Evolutionary conservation across 2,113 vertebrate genomes (phyloP), one percentile per base, ranked within the genome.

Genomic region (Ramphastos sulfuratus): DNA sequence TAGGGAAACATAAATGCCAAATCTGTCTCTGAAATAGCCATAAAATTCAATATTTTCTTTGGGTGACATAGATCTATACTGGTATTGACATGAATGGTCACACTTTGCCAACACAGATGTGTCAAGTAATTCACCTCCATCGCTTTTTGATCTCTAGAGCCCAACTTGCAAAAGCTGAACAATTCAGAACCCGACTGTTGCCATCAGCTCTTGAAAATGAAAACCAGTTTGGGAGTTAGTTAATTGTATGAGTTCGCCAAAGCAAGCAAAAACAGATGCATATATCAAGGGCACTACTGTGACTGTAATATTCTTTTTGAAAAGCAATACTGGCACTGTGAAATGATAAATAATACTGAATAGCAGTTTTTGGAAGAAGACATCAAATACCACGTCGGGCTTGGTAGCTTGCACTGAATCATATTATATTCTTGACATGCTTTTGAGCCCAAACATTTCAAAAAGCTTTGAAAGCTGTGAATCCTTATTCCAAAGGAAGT

Each of bases 31-130:
- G 87, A 97, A 97, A 94, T 77, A 96, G 48, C 89, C 83, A 95
- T 93, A 96, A 97, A 96, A 97, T 84, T 94, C 87, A 94, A 8
- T 96, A 94, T 97, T 97, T 98, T 96, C 89, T 94, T 95, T 92
- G 73, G 90, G 61, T 96, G 97, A 96, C 94, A 97, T 4, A 93
- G 93, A 98, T 92, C 92, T 97, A 96, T 93, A 96, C 88, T 95
- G 92, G 70, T 39, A 96, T 76, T 96, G 96, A 96, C 95, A 97
- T 91, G 94, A 96, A 94, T 82, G 80, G 93, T 90, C 96, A 97
- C 12, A 74, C 76, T 84, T 92, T 97, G 96, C 97, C 97, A 96
- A 94, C 94, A 96, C 58, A 95, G 85, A 97, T 95, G 84, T 83
- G 96, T 95, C 11, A 90, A 96, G 79, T 70, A 89, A 97, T 96